Base-by-base conservation (phyloP, 2,888 invertebrate species). In the Drosophila anceps region DNA sequence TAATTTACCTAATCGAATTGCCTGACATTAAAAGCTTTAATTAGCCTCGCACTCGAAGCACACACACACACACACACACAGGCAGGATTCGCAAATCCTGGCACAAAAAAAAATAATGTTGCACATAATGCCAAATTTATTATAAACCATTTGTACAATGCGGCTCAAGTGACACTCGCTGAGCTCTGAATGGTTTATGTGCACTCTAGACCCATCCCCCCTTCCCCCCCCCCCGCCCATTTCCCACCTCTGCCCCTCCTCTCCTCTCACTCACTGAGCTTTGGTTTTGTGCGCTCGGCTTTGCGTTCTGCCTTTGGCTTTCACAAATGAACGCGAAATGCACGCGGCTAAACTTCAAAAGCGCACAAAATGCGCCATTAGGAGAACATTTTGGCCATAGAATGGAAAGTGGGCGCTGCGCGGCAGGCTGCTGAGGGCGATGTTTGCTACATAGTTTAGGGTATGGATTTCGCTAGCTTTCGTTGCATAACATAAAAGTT, bases 321-420 rank as follows among this genome's bases (percentile, higher is more conserved):
- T 72, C 51, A 53, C 73, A 72, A 79, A 79, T 80, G 73, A 82
- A 87, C 88, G 84, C 88, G 72, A 82, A 74, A 79, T 81, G 88
- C 83, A 84, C 88, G 81, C 88, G 70, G 81, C 79, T 64, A 82
- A 84, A 84, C 85, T 88, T 88, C 74, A 84, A 88, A 84, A 85
- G 76, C 69, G 73, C 82, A 79, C 48, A 72, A 78, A 78, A 74
- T 71, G 62, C 65, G 24, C 62, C 65, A 70, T 78, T 78, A 70
- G 70, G 39, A 70, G 50, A 60, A 48, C 65, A 46, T 53, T 60
- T 73, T 51, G 61, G 55, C 46, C 54, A 35, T 35, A 13, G 15
- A 13, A 51, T 24, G 51, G 41, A 8, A n/a, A 9, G n/a, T 2
- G 39, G 9, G 37, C 1, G 50, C 10, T 24, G 54, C 4, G 13